Conservation (phyloP, 2,888 invertebrate species). For the Xylocampa areola region DNA sequence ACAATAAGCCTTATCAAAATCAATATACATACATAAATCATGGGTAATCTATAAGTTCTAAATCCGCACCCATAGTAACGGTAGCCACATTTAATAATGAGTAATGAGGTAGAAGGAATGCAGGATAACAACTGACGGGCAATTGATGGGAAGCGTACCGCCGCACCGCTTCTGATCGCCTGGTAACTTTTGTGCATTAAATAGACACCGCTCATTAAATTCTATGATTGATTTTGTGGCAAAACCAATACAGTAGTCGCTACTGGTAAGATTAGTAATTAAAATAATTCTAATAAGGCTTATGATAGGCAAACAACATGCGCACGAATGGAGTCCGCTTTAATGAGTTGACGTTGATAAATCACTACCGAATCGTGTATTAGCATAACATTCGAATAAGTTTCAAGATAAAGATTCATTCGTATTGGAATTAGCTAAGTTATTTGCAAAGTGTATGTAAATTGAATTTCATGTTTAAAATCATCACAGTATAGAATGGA, state of each 20-base stretch:
- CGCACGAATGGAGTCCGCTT: slow-evolving; percentile 32
- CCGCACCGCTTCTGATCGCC: slow-evolving; percentile 50
- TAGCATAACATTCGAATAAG: slow-evolving; percentile 53
- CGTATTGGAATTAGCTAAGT: slow-evolving; percentile 40
- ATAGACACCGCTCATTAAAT: slow-evolving; percentile 75
- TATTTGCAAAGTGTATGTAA: slow-evolving; percentile 31
- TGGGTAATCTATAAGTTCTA: slow-evolving; percentile 59
- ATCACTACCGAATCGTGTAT: slow-evolving; percentile 54
- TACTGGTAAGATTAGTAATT: slow-evolving; percentile 67
- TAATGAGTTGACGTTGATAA: slow-evolving; percentile 59
- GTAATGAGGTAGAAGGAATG: slow-evolving; percentile 81
- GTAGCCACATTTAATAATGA: slow-evolving; percentile 86
- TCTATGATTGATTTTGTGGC: slow-evolving; percentile 80
- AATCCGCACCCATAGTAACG: slow-evolving; percentile 67
- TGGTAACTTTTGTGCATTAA: slow-evolving; percentile 62
- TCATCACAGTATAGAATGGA: slow-evolving; percentile 12
- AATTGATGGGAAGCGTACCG: slow-evolving; percentile 69
- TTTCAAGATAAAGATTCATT: slow-evolving; percentile 42
- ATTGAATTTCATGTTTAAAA: slow-evolving; percentile 39
- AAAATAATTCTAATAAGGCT: slow-evolving; percentile 61
- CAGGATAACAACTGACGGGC: slow-evolving; percentile 73
- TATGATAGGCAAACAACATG: slow-evolving; percentile 42
- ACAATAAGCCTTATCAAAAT: background rate
- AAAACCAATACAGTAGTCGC: slow-evolving; percentile 82
- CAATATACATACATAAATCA: slow-evolving; percentile 21